These are phyloP conservation scores for Glomeris maerens DNA, from an alignment of 1,140 invertebrate species.

Conservation along the genomic window DNA sequence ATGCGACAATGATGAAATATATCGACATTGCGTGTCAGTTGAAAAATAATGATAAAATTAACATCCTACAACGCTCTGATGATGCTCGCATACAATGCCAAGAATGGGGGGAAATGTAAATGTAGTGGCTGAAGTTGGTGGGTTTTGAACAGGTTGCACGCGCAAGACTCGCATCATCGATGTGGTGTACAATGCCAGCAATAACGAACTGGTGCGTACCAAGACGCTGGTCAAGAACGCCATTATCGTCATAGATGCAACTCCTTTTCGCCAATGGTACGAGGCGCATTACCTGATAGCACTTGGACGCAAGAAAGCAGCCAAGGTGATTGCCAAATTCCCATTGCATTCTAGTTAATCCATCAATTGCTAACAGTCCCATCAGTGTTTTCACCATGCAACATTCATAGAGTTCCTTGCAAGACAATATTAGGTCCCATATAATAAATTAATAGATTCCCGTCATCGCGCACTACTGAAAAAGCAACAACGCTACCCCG, in stretches of 20 bases:
- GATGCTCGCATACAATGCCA: neutral
- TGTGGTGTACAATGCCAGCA: constrained; percentile 98
- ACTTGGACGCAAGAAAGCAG: constrained; percentile 88
- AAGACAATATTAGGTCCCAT: no score
- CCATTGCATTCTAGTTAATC: constrained; percentile 17
- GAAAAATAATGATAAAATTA: constrained; percentile 16
- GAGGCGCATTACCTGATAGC: constrained; percentile 90
- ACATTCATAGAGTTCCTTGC: no score
- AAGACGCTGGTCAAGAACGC: constrained; percentile 98
- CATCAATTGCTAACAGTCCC: no score
- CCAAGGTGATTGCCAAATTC: constrained; percentile 91
- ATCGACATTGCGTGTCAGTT: constrained; percentile 22
- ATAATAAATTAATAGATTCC: no score
- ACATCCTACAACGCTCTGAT: constrained; percentile 18
- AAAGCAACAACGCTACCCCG: no score
- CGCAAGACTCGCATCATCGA: constrained; percentile 97
- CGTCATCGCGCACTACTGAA: no score
- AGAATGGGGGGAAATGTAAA: neutral
- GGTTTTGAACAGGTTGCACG: constrained; percentile 44
- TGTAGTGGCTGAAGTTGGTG: constrained; percentile 1
- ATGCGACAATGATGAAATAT: no score
- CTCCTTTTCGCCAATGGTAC: constrained; percentile 98
- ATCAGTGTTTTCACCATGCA: no score
- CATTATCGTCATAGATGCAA: constrained; percentile 94
- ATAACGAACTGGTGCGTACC: constrained; percentile 96